phyloP scores from a whole-genome alignment of 2,113 vertebrate species.

The Asarcornis scutulata region DNA sequence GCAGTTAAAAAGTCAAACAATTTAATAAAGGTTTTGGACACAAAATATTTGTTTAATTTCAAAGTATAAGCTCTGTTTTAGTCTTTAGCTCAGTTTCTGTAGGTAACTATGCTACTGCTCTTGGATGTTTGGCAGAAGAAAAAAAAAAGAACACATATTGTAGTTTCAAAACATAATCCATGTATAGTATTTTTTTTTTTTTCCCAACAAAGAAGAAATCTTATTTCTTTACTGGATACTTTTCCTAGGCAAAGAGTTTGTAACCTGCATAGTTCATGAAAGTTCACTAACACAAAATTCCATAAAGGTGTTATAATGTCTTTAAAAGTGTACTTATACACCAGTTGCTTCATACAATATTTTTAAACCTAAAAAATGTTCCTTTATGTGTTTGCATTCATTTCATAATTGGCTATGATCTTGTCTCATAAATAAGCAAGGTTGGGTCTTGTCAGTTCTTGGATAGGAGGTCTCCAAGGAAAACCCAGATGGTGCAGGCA shows the following conservation, averaged over 20 bases:
- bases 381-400: neutral
- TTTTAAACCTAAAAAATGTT: conserved; percentile 24
- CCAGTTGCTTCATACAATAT: neutral
- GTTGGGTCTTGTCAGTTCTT: conserved; percentile 63
- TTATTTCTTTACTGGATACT: neutral
- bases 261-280: neutral
- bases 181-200: neutral
- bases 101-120: neutral
- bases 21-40: neutral
- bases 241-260: neutral
- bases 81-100: neutral
- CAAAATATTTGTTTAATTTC: neutral
- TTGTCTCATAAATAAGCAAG: conserved; percentile 66
- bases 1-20: neutral
- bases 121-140: neutral
- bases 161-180: neutral
- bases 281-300: neutral
- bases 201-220: neutral
- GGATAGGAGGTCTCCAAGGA: conserved; percentile 58
- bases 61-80: neutral
- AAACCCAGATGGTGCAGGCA: conserved; percentile 72
- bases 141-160: neutral
- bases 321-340: neutral
- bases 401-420: conserved; percentile 48
- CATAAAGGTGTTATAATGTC: neutral